Conservation (phyloP, 2,888 invertebrate species). For the Fabriciana adippe region DNA sequence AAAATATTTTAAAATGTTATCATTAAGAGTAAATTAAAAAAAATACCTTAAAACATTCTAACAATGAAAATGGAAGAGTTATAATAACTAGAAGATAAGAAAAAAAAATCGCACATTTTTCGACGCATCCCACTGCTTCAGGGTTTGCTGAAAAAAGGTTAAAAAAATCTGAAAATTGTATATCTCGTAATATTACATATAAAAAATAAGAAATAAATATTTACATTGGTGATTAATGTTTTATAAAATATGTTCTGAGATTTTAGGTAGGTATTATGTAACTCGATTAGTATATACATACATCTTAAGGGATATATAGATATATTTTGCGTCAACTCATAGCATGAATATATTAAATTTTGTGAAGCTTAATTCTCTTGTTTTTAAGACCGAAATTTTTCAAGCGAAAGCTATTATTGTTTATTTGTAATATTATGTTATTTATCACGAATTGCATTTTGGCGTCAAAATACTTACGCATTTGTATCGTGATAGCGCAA, state of each 20-base stretch:
- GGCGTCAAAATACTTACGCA: constrained; percentile 69
- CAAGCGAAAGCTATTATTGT: constrained; percentile 10
- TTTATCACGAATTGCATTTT: constrained; percentile 7
- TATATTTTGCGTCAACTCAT: background rate
- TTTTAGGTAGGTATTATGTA: background rate
- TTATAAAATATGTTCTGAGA: background rate
- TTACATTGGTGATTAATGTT: constrained; percentile 18
- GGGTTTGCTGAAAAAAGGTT: constrained; percentile 75
- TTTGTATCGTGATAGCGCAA: constrained; percentile 79
- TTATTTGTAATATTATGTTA: background rate
- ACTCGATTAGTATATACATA: constrained; percentile 8
- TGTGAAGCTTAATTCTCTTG: background rate
- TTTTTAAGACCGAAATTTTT: background rate
- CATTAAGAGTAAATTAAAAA: background rate
- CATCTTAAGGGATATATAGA: background rate
- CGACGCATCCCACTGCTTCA: constrained; percentile 86
- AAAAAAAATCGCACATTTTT: constrained; percentile 87
- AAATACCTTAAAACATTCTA: constrained; percentile 91
- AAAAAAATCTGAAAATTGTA: background rate
- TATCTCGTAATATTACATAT: background rate
- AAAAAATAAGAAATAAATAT: constrained; percentile 3
- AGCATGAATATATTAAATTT: constrained; percentile 1
- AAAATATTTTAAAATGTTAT: background rate
- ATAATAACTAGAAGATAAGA: constrained; percentile 88
- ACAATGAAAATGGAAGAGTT: constrained; percentile 91